Evolutionary conservation across 2,797 vertebrate species (phyloP).

Genomic region (Coreius guichenoti): DNA sequence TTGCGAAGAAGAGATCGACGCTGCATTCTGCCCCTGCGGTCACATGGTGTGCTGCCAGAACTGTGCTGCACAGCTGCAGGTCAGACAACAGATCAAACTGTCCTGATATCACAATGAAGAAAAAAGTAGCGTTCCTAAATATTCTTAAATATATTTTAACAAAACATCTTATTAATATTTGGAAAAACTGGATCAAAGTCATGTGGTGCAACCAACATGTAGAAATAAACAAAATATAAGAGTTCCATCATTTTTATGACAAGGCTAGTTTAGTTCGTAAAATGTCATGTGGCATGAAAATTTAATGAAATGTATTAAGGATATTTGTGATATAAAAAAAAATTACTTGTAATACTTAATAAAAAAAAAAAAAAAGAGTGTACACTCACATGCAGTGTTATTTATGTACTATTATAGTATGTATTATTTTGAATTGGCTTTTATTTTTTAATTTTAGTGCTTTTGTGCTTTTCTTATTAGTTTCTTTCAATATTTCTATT

Average conservation of each 20-base stretch:
- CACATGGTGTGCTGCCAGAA: constrained; percentile 96
- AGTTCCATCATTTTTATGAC: not conserved
- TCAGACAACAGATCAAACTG: constrained; percentile 65
- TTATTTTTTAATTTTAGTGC: not conserved
- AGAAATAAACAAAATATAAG: not conserved
- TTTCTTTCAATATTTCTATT: not conserved
- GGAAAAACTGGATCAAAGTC: not conserved
- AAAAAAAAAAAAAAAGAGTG: not conserved
- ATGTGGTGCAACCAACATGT: not conserved
- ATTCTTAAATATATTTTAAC: not conserved
- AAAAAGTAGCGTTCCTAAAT: not conserved
- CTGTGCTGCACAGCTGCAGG: constrained; percentile 92
- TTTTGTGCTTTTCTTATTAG: not conserved
- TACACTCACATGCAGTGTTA: not conserved
- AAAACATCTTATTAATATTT: not conserved
- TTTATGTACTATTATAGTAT: not conserved
- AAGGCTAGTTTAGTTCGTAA: not conserved
- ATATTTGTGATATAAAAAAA: not conserved
- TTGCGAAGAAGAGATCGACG: constrained; percentile 95
- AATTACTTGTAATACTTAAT: no score
- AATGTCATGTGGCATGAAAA: not conserved
- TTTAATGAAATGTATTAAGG: not conserved
- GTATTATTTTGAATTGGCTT: not conserved
- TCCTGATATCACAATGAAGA: not conserved
- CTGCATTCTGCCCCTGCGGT: constrained; percentile 96